A percentile compares a stretch with the other conserved stretches of the same genome.
These are phyloP conservation scores for Halisarca cf. caerulea DNA, from an alignment of 37 sponge, comb jelly and placozoan species.

Conservation along the genomic window DNA sequence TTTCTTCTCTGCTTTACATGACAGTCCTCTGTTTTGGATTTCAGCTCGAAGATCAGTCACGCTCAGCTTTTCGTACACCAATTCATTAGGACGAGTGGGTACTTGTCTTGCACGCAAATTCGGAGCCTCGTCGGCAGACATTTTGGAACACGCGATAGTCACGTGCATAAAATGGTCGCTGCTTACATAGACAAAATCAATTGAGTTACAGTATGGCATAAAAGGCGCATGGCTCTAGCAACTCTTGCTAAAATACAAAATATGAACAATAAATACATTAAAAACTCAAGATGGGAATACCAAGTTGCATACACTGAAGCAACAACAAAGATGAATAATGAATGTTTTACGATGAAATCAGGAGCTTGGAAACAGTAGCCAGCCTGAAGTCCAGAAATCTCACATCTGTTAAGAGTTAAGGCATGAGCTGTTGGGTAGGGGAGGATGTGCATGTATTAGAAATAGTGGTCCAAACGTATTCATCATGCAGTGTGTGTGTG, in stretches of 20 bases:
- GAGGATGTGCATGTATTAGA: too few species aligned
- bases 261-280: not conserved
- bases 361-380: not conserved
- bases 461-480: too few species aligned
- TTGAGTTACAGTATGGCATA: too few species aligned
- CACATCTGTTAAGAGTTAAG: slow-evolving; percentile 17
- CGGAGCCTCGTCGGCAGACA: not conserved
- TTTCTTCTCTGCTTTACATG: not conserved
- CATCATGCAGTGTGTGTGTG: too few species aligned
- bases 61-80: not conserved
- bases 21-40: not conserved
- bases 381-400: slow-evolving; percentile 3
- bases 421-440: too few species aligned
- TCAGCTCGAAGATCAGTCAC: not conserved
- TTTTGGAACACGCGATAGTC: not conserved
- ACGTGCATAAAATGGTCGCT: not conserved
- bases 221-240: too few species aligned
- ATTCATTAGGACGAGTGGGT: not conserved
- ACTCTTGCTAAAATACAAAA: too few species aligned
- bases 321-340: not conserved
- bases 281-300: slow-evolving; percentile 16
- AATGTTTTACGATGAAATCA: not conserved
- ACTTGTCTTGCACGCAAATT: not conserved
- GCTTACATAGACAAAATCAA: too few species aligned
- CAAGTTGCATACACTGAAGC: too few species aligned